phyloP scores from a whole-genome alignment of 2,113 vertebrate species.

The Morone saxatilis region DNA sequence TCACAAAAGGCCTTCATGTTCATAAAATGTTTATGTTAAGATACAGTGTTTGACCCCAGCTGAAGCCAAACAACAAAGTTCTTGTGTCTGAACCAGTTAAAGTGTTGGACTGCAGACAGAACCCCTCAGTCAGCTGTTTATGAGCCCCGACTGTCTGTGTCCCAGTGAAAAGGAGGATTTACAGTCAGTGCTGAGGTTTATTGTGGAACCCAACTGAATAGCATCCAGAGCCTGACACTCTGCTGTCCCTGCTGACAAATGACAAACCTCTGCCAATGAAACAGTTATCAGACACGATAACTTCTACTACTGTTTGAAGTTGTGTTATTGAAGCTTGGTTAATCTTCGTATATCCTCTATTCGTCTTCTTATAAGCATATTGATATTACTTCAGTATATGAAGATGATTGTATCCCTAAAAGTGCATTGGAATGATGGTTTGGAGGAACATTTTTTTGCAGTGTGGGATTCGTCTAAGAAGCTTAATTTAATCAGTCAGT shows the following conservation, averaged over 20 bases:
- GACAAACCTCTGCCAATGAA: neutral
- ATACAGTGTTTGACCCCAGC: neutral
- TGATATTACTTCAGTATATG: neutral
- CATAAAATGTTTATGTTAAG: neutral
- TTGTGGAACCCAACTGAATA: slow-evolving; percentile 22
- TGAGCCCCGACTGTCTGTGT: slow-evolving; percentile 31
- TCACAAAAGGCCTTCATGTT: too few species aligned
- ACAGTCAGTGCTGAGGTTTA: slow-evolving; percentile 36
- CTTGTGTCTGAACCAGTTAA: neutral
- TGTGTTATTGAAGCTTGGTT: neutral
- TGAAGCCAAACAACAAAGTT: too few species aligned
- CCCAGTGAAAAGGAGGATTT: slow-evolving; percentile 55
- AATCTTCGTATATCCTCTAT: neutral
- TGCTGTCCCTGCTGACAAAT: slow-evolving; percentile 15
- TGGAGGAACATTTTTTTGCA: too few species aligned
- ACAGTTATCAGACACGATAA: neutral
- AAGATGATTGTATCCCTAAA: neutral
- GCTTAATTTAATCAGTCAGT: neutral
- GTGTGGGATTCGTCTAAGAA: neutral
- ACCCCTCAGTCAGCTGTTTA: slow-evolving; percentile 53
- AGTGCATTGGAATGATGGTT: neutral
- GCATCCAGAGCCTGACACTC: slow-evolving; percentile 44
- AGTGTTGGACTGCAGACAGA: slow-evolving; percentile 12
- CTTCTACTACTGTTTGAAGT: neutral
- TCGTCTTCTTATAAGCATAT: neutral